Evolutionary conservation across 2,113 vertebrate species (phyloP).

Genomic region (Gymnogyps californianus): DNA sequence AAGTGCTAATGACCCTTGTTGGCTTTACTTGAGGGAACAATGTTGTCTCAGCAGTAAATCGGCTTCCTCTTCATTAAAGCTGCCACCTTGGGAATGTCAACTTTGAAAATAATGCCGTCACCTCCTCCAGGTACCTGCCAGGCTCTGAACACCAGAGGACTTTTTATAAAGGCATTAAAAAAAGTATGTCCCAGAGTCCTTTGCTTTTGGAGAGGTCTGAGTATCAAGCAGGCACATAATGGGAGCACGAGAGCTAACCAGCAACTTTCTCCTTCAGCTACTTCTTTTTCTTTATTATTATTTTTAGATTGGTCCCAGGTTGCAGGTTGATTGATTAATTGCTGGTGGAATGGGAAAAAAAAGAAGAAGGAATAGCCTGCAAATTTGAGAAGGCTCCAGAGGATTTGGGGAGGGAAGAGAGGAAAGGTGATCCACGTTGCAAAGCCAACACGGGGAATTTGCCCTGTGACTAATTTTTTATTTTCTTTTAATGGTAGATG

Average conservation of each 20-base stretch:
- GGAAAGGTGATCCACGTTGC: neutral
- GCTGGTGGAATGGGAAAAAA: neutral
- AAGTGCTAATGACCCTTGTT: neutral
- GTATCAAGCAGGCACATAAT: neutral
- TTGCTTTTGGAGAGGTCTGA: neutral
- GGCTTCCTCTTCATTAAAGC: neutral
- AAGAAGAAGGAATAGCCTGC: neutral
- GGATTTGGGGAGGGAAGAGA: neutral
- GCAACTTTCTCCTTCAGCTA: neutral
- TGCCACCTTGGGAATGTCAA: neutral
- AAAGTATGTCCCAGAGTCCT: neutral
- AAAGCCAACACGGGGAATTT: neutral
- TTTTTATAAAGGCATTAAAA: neutral
- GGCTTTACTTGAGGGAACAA: neutral
- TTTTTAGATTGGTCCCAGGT: neutral
- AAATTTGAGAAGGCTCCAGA: slow-evolving; percentile 3
- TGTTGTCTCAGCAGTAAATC: neutral
- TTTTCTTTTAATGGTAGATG: neutral
- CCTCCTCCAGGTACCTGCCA: neutral
- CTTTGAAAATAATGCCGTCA: neutral
- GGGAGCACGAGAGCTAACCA: neutral
- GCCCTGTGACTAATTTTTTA: neutral
- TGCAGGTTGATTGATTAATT: neutral
- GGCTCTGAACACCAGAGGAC: neutral
- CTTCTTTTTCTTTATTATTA: neutral